Evolutionary conservation across 2,113 vertebrate genomes (phyloP), one percentile per base, ranked within the genome.

Genomic region (Micronisus gabar): DNA sequence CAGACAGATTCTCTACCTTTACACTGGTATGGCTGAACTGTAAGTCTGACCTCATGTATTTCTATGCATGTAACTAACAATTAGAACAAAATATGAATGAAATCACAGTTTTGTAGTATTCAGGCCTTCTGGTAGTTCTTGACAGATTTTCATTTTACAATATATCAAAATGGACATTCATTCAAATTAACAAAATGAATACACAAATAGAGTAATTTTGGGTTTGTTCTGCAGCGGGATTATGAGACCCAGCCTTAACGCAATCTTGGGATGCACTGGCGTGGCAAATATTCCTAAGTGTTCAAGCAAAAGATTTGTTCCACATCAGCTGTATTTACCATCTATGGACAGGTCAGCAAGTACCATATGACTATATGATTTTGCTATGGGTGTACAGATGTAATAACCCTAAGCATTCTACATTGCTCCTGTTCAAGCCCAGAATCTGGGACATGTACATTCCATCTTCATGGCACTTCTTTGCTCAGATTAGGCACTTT

Each of bases 231-330:
- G 27, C 92, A 99, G 99, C 96, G 98, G 98, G 40, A 97, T 99
- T 78, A 99, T 99, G 98, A 98, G 95, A 98, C 98, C 98, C 32
- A 99, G 99, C 32, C 98, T 99, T 90, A 99, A 99, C 25, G 98
- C 98, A 50, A 99, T 99, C 86, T 97, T 99, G 73, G 99, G 99
- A 95, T 98, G 98, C 7, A 99, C 98, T 63, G 99, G 99, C 66
- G 97, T 95, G 99, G 99, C 66, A 99, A 99, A 95, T 99, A 99
- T 94, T 99, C 98, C 99, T 99, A 96, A 99, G 99, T 99, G 86
- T 94, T 72, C 36, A 67, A 71, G 40, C 45, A 68, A 67, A 41
- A 13, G 16, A 26, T 50, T 78, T n/a, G 22, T 63, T 65, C 72
- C 58, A 61, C 17, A 36, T 25, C 40, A 58, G 41, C 40, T 26